Evolutionary conservation across 1,140 invertebrate species (phyloP), one percentile per base, ranked within the genome.

Genomic region (Atta texana): DNA sequence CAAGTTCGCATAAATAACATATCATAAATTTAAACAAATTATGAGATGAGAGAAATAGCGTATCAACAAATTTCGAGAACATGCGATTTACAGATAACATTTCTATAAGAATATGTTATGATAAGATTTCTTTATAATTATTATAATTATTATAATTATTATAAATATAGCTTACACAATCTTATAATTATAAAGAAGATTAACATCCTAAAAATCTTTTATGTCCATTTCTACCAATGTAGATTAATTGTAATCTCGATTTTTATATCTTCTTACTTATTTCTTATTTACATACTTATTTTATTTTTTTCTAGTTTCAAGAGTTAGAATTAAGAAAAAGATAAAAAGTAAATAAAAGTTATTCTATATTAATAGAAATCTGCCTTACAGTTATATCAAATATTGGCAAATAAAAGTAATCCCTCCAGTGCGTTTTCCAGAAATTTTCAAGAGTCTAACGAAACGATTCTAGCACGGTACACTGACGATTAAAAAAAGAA

Each of bases 401-500:
- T 81, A 10, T 51, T 61, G 14, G 12, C 31, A 18, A 57, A 31
- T 51, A 10, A 44, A 82, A 49, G 31, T 0, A 49, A 72, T 82
- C 18, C 16, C 39, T 44, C 14, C 10, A 3, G 10, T 18, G 57
- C 31, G 74, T 64, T 90, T 90, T 84, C 16, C 51, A 31, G 59
- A 87, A 87, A 89, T 61, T 63, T 81, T 39, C 39, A 49, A 74
- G 77, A 75, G 28, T 6, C 8, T 53, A 61, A 69, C 78, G 64
- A 89, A 90, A 76, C 64, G 81, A 72, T 14, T 81, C 69, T 57
- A 51, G 55, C 51, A 82, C 16, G 55, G 66, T 72, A 71, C 59
- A 55, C 53, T 61, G 63, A 63, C 39, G 85, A 68, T 66, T 44
- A 61, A 81, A 81, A 55, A 68, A 82, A 84, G 34, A 78, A 77